Percentiles rank a stretch among this genome's conserved stretches.
Evolutionary conservation across 2,797 vertebrate species (phyloP).

Genomic region (Peromyscus nudipes): DNA sequence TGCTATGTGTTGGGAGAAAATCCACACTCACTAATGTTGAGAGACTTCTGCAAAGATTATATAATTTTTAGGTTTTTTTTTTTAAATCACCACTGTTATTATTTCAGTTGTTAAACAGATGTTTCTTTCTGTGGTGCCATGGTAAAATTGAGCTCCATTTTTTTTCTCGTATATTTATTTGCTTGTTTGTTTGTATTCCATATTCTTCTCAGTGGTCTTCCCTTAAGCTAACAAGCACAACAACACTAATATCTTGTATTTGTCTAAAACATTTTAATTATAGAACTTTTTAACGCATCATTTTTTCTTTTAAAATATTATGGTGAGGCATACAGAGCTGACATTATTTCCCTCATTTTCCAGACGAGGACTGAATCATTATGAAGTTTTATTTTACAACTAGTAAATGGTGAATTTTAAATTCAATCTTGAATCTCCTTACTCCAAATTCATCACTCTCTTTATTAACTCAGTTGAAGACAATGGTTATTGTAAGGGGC

Average conservation of each 20-base stretch:
- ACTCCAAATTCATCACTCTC: neutral
- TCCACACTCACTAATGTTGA: neutral
- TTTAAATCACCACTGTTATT: neutral
- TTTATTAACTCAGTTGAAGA: neutral
- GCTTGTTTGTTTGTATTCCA: neutral
- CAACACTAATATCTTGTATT: neutral
- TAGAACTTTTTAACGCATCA: slow-evolving; percentile 12
- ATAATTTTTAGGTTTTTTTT: neutral
- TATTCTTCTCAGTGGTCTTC: neutral
- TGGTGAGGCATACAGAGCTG: neutral
- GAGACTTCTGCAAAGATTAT: neutral
- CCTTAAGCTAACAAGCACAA: neutral
- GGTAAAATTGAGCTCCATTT: neutral
- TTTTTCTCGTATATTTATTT: neutral
- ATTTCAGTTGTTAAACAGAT: slow-evolving; percentile 21
- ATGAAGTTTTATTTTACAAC: neutral
- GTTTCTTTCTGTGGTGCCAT: neutral
- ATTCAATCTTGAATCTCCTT: slow-evolving; percentile 30
- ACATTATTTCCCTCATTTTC: neutral
- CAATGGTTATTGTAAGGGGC: neutral
- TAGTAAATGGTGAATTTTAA: slow-evolving; percentile 22
- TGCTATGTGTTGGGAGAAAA: neutral
- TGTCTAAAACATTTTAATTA: slow-evolving; percentile 50
- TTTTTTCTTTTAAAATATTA: neutral
- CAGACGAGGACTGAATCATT: neutral